Percentiles rank a stretch among this genome's conserved stretches.
These are phyloP conservation scores for Adrianichthys oophorus DNA, from an alignment of 2,797 vertebrate species.

Conservation along the genomic window DNA sequence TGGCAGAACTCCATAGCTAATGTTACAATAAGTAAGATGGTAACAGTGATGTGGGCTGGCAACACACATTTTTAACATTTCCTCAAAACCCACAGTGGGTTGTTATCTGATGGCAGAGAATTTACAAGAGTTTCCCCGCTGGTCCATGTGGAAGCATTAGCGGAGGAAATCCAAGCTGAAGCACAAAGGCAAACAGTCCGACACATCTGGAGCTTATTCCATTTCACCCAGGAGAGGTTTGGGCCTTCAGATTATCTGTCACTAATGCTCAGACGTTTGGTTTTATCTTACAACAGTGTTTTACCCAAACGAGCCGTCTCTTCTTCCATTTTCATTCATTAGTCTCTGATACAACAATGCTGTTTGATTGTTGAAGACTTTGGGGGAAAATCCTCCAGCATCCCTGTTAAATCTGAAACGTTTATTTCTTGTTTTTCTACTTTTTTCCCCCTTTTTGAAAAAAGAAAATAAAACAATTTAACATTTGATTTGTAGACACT, in stretches of 20 bases:
- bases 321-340: conserved; percentile 17
- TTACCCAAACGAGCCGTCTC: conserved; percentile 10
- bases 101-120: conserved; percentile 63
- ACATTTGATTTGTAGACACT: no score
- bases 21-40: conserved; percentile 54
- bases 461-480: conserved; percentile 13
- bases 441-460: not conserved
- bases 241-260: conserved; percentile 36
- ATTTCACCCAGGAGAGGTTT: conserved; percentile 33
- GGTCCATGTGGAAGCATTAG: conserved; percentile 58
- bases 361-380: no score
- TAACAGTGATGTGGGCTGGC: conserved; percentile 53
- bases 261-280: conserved; percentile 32
- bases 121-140: conserved; percentile 54
- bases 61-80: conserved; percentile 71
- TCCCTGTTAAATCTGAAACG: not conserved
- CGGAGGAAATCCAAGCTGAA: conserved; percentile 62
- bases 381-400: no score
- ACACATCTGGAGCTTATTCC: conserved; percentile 50
- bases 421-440: not conserved
- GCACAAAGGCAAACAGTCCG: conserved; percentile 39
- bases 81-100: conserved; percentile 55
- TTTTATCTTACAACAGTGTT: conserved; percentile 39
- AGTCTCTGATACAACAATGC: no score
- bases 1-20: conserved; percentile 40